These are phyloP conservation scores for Dolichoris vasculosae DNA, from an alignment of 1,140 invertebrate genomes.

Conservation along the genomic window DNA sequence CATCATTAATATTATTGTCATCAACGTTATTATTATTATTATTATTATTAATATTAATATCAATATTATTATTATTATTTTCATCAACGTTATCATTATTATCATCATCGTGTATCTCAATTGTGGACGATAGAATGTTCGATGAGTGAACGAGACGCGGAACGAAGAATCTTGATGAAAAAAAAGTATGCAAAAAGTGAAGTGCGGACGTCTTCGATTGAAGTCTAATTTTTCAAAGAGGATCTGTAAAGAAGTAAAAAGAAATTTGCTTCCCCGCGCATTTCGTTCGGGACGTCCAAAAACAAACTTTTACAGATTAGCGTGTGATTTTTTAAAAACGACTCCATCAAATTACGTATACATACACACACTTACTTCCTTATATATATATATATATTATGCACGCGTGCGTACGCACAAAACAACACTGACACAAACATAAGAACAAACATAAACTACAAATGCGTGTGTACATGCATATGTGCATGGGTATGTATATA, in stretches of 20 bases:
- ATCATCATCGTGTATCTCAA: background rate
- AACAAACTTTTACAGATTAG: conserved; percentile 52
- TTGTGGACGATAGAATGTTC: background rate
- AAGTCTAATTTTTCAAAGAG: conserved; percentile 29
- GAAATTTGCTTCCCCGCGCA: conserved; percentile 1
- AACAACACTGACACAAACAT: too few species aligned
- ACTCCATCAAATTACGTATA: conserved; percentile 37
- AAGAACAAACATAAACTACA: background rate
- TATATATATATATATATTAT: background rate
- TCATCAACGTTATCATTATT: background rate
- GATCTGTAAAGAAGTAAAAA: background rate
- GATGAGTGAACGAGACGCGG: conserved; percentile 4
- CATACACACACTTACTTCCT: background rate
- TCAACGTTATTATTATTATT: conserved; percentile 31
- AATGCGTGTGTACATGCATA: too few species aligned
- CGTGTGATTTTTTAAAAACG: conserved; percentile 50
- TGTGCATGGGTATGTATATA: background rate
- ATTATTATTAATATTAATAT: background rate
- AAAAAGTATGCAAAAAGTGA: background rate
- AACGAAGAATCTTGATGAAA: background rate
- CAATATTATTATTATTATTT: background rate
- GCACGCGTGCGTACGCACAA: background rate
- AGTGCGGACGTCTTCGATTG: background rate
- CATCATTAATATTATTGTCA: conserved; percentile 28
- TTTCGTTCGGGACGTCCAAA: conserved; percentile 12